Percentiles rank a stretch among this genome's conserved stretches.
These are phyloP conservation scores for Mnemiopsis leidyi DNA, from an alignment of 37 sponge, comb jelly and placozoan genomes.

Conservation along the genomic window DNA sequence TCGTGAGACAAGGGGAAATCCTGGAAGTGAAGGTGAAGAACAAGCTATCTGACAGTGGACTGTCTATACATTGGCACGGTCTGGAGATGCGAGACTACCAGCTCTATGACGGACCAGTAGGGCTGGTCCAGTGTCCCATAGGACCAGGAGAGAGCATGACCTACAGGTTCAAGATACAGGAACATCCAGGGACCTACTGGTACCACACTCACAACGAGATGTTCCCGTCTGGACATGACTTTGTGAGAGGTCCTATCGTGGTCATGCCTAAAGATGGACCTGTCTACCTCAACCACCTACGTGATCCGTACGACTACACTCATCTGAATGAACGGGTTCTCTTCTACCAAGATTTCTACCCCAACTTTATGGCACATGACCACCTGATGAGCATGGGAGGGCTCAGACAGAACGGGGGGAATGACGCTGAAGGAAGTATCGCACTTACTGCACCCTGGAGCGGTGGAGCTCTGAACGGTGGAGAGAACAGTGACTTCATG, in stretches of 20 bases:
- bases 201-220: conserved; percentile 78
- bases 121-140: conserved; percentile 80
- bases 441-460: not conserved
- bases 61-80: conserved; percentile 86
- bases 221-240: conserved; percentile 72
- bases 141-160: conserved; percentile 68
- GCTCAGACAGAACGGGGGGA: not conserved
- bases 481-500: conserved; percentile 65
- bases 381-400: not conserved
- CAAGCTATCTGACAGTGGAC: conserved; percentile 55
- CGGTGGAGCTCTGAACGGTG: conserved; percentile 72
- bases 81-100: conserved; percentile 73
- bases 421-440: conserved; percentile 65
- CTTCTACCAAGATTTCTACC: conserved; percentile 69
- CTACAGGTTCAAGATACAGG: conserved; percentile 70
- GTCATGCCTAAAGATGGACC: conserved; percentile 44
- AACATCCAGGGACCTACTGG: conserved; percentile 79
- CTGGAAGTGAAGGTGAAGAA: conserved; percentile 73
- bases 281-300: conserved; percentile 51
- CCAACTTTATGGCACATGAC: not conserved
- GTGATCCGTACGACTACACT: conserved; percentile 66
- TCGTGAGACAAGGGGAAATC: not conserved
- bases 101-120: conserved; percentile 78
- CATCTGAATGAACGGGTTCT: conserved; percentile 64
- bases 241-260: conserved; percentile 67